Percentiles rank a stretch among this genome's conserved stretches.
phyloP scores from a whole-genome alignment of 2,888 invertebrate genomes.

The Stomorhina lunata region DNA sequence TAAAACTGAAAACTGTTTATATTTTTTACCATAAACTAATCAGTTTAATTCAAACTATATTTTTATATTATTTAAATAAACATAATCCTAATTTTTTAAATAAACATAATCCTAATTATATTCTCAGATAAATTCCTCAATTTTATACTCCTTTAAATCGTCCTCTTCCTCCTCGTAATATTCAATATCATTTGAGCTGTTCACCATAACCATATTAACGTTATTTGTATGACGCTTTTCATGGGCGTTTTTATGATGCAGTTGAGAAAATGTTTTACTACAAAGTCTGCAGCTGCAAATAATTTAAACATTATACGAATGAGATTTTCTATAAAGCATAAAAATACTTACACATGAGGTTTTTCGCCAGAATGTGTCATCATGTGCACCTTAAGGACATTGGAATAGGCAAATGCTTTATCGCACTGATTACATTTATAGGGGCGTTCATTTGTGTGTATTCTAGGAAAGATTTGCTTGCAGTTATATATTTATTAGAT shows the following conservation, averaged over 20 bases:
- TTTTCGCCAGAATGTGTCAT: conserved; percentile 79
- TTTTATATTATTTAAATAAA: too few relatives aligned
- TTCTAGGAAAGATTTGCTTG: conserved; percentile 68
- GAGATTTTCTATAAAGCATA: neutral
- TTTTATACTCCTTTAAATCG: conserved; percentile 1
- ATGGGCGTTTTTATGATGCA: conserved; percentile 76
- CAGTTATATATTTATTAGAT: neutral
- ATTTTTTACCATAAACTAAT: too few relatives aligned
- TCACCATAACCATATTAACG: conserved; percentile 55
- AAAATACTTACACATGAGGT: conserved; percentile 70
- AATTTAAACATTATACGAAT: neutral
- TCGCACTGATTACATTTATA: conserved; percentile 76
- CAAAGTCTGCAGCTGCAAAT: conserved; percentile 72
- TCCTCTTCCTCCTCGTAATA: conserved; percentile 29
- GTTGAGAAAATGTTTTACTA: conserved; percentile 72
- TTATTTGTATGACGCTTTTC: conserved; percentile 67
- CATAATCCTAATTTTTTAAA: too few relatives aligned
- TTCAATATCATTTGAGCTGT: conserved; percentile 45
- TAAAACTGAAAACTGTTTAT: too few relatives aligned
- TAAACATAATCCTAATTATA: too few relatives aligned
- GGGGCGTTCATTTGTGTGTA: conserved; percentile 78
- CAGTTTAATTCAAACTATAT: too few relatives aligned
- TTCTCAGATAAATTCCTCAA: conserved; percentile 34
- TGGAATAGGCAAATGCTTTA: conserved; percentile 78
- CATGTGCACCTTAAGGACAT: conserved; percentile 77